Conservation (phyloP, 1,140 invertebrate species). For the Ostrea denselamellosa region DNA sequence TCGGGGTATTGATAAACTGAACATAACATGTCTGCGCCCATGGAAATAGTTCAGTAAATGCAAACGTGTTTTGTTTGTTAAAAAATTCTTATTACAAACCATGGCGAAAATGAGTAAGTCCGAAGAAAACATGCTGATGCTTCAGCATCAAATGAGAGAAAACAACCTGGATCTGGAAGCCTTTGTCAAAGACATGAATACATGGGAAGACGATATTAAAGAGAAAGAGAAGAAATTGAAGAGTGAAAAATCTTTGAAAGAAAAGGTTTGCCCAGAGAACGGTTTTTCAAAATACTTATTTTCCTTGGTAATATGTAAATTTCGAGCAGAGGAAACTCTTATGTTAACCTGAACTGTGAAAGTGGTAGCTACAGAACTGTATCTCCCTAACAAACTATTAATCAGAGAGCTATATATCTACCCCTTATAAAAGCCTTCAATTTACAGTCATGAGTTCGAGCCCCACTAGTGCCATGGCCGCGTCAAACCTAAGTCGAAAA, state of each 20-base stretch:
- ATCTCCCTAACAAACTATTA: too few relatives aligned
- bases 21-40: slow-evolving; percentile 71
- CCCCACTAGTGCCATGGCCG: too few relatives aligned
- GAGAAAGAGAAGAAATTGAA: slow-evolving; percentile 85
- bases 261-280: slow-evolving; percentile 6
- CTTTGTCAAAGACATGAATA: slow-evolving; percentile 87
- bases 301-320: too few relatives aligned
- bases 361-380: too few relatives aligned
- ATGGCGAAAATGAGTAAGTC: slow-evolving; percentile 25
- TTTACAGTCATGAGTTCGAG: too few relatives aligned
- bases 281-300: too few relatives aligned
- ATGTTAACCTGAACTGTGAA: too few relatives aligned
- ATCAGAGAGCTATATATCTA: too few relatives aligned
- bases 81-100: neutral
- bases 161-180: slow-evolving; percentile 87
- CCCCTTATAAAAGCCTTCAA: too few relatives aligned
- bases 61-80: neutral
- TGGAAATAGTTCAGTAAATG: slow-evolving; percentile 12
- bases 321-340: too few relatives aligned
- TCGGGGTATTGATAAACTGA: neutral
- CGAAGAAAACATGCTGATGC: slow-evolving; percentile 72
- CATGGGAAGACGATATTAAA: slow-evolving; percentile 92
- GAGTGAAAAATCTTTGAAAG: slow-evolving; percentile 59
- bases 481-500: too few relatives aligned
- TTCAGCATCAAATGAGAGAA: slow-evolving; percentile 75